phyloP scores from a whole-genome alignment of 2,113 vertebrate species.

The Pagrus major region DNA sequence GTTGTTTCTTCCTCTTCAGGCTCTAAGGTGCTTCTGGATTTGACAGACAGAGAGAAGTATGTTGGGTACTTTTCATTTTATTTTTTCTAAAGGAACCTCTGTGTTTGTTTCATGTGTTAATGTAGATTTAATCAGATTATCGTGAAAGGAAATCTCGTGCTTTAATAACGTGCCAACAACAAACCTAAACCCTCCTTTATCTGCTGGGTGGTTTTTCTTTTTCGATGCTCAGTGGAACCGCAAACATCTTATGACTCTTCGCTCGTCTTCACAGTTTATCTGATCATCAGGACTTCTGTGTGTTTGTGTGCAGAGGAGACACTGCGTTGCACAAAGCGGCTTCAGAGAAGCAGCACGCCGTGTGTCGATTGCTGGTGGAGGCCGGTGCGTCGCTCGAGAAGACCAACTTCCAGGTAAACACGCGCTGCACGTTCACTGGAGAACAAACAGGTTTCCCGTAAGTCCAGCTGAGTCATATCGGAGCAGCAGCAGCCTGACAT shows the following conservation, averaged over 20 bases:
- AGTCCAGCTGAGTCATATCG: conserved; percentile 3
- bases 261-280: neutral
- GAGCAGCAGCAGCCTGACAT: accelerated
- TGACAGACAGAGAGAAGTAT: conserved; percentile 94
- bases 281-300: neutral
- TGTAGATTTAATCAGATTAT: neutral
- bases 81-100: neutral
- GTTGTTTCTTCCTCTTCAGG: conserved; percentile 80
- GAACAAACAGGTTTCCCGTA: neutral
- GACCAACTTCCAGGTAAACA: conserved; percentile 89
- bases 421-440: no score
- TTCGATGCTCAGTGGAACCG: neutral
- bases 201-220: neutral
- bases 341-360: conserved; percentile 87
- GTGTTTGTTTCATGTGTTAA: neutral
- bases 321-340: conserved; percentile 97
- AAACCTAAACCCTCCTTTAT: no score
- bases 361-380: conserved; percentile 92
- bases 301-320: conserved; percentile 87
- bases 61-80: conserved; percentile 49
- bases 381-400: conserved; percentile 92
- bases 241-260: no score
- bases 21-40: conserved; percentile 91
- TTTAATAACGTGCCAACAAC: neutral
- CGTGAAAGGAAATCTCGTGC: neutral